Base-by-base conservation (phyloP, 1,140 invertebrate species). In the Pachypsylla venusta region DNA sequence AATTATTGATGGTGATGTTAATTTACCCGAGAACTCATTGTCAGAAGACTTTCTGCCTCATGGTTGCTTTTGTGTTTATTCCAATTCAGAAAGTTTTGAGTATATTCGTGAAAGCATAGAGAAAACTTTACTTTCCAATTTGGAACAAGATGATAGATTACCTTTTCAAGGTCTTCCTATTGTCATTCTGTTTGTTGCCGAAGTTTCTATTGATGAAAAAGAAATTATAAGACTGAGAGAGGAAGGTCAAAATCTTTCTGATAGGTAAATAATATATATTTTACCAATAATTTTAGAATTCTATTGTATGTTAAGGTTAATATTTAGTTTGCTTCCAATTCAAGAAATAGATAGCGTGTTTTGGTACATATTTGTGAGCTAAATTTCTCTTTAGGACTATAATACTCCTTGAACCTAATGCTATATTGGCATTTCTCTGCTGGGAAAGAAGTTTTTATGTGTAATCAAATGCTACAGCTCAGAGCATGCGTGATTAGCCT, bases 51-150 rank as follows among this genome's bases (percentile, higher is more conserved):
- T 88, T 68, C 76, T 80, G 69, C 85, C 85, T 56, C 83, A 89
- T 71, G 83, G 82, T 83, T 85, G 86, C 58, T 87, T 89, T 71
- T 89, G 87, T 70, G 87, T 95, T 25, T 98, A 91, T 73, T 89
- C 90, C 64, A 89, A 93, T 68, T 83, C 86, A 62, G 83, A 90
- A 65, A 89, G 89, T 1, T 87, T 96, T 68, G 91, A 95, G 65
- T 95, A 93, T 69, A 84, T 97, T 39, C 79, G 89, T 64, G 85
- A 87, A 61, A 92, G 89, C 69, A 76, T 96, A 60, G 90, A 95
- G 68, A 92, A 93, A 70, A 94, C 90, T 12, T 74, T 96, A 4
- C 71, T 95, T 0, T 89, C 88, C 2, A 93, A 93, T 78, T 75
- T 94, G 57, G 88, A 93, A 69, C 84, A 90, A 67, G 89, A 93